Evolutionary conservation across 2,888 invertebrate species (phyloP), one percentile per base, ranked within the genome.

Genomic region (Slavum lentiscoides): DNA sequence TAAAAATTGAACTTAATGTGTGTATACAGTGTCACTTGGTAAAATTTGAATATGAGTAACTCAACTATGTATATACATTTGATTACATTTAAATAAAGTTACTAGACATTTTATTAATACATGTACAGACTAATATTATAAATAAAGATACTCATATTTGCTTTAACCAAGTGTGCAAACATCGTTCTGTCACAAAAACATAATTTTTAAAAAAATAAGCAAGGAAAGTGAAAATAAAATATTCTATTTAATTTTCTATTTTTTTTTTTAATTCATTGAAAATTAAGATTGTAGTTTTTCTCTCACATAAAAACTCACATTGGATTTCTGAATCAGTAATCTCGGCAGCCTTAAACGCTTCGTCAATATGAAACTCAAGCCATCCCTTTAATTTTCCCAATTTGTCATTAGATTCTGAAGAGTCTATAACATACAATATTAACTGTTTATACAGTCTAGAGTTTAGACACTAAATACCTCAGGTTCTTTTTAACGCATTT

Each of bases 351-450:
- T 72, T 72, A 80, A 58, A 66, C 1, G 80, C 72, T 66, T 80
- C 39, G 23, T 72, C 72, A 72, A 80, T 72, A 58, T 80, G 80
- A 80, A 3, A 64, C 6, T 72, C 72, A 72, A 72, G 8, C 80
- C 80, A 80, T 55, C n/a, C 64, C 49, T 72, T 72, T 39, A 80
- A 80, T 80, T 72, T 62, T 43, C 19, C 72, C 70, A 72, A 64
- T 58, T 80, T 72, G 37, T 64, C 62, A 69, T 69, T 61, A 80
- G 70, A 64, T 70, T 72, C 23, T 80, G 61, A 15, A 39, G 77
- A 64, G 19, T 66, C 80, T 80, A 80, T 64, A 80, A 80, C 72
- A 80, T 74, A 83, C 19, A 83, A 77, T 30, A 64, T 43, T 23
- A 82, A 80, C 64, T 75, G 53, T 43, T 74, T 64, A n/a, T 80